phyloP scores from a whole-genome alignment of 2,797 vertebrate species.

The Tragelaphus oryx region DNA sequence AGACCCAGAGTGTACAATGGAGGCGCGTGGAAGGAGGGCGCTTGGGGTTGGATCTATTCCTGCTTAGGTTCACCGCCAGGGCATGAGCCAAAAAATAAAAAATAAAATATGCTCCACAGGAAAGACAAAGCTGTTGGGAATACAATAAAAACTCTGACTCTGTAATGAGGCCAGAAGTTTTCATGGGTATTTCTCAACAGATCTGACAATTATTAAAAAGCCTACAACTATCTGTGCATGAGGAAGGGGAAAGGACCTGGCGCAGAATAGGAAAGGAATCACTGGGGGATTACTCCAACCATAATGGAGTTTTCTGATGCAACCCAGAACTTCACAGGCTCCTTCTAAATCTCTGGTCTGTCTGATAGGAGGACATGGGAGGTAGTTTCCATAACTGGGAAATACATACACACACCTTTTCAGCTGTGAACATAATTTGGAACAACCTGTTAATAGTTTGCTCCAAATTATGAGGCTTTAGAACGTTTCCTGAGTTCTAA shows the following conservation, averaged over 20 bases:
- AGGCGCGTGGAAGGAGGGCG: neutral
- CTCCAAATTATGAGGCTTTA: conserved; percentile 58
- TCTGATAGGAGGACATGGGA: neutral
- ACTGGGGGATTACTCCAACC: neutral
- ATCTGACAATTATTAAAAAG: conserved; percentile 33
- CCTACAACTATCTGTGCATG: conserved; percentile 37
- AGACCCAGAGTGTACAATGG: conserved; percentile 54
- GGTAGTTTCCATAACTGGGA: neutral
- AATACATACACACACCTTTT: neutral
- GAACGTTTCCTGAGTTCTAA: conserved; percentile 48
- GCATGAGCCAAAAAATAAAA: neutral
- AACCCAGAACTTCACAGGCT: conserved; percentile 52
- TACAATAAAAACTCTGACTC: conserved; percentile 51
- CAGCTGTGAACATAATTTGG: conserved; percentile 33
- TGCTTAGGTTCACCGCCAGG: conserved; percentile 62
- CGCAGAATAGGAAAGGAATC: neutral
- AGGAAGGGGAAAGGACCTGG: conserved; percentile 4
- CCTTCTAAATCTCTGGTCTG: neutral
- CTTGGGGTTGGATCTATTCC: conserved; percentile 10
- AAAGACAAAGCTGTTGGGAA: conserved; percentile 54
- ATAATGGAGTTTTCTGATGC: conserved; percentile 6
- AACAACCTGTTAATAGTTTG: neutral
- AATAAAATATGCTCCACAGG: neutral
- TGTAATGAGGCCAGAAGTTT: conserved; percentile 36
- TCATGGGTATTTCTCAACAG: conserved; percentile 47